Evolutionary conservation across 2,113 vertebrate species (phyloP).

Genomic region (Gnathonemus echidnorhynchus): DNA sequence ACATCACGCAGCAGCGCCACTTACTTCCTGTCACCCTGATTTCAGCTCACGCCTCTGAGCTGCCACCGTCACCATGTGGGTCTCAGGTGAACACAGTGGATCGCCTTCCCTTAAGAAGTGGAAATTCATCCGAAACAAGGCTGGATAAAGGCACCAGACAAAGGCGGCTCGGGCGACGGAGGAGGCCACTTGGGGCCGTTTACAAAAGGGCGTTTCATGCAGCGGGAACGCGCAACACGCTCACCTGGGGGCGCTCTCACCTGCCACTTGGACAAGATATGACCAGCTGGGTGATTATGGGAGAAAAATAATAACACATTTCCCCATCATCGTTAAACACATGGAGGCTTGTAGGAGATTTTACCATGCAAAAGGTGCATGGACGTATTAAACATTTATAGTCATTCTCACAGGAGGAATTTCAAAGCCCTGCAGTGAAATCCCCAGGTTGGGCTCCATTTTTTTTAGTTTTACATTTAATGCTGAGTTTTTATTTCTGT

Average conservation of each 20-base stretch:
- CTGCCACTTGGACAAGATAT: neutral
- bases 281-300: conserved; percentile 36
- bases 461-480: neutral
- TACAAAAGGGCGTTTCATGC: neutral
- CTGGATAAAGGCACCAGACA: neutral
- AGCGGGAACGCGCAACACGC: neutral
- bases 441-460: neutral
- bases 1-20: neutral
- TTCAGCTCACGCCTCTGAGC: neutral
- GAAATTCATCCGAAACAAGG: neutral
- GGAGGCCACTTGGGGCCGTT: neutral
- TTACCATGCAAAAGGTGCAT: conserved; percentile 4
- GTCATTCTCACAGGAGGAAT: neutral
- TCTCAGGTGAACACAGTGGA: neutral
- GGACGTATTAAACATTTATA: neutral
- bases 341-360: neutral
- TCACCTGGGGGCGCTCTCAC: neutral
- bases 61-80: neutral
- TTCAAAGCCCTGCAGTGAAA: neutral
- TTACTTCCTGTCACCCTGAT: neutral
- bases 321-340: conserved; percentile 24
- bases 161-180: neutral
- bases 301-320: conserved; percentile 30
- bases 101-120: neutral
- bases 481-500: neutral